These are phyloP conservation scores for Nephila pilipes DNA, from an alignment of 1,140 invertebrate genomes.

Conservation along the genomic window DNA sequence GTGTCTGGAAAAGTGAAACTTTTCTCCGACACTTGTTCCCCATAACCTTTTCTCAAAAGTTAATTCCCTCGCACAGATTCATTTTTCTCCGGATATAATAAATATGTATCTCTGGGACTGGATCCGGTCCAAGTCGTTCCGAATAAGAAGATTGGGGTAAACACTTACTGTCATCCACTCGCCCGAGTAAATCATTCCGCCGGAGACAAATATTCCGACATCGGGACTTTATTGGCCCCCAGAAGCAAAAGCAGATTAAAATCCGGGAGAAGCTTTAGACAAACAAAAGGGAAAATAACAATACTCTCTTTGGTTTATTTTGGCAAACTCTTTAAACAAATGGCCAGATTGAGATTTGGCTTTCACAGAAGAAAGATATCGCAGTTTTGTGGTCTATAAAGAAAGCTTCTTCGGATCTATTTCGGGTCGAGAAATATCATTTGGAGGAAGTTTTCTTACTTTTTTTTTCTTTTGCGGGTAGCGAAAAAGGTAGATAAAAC, in stretches of 20 bases:
- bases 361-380: constrained; percentile 14
- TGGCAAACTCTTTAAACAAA: constrained; percentile 14
- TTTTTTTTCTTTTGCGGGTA: background rate
- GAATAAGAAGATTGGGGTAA: constrained; percentile 42
- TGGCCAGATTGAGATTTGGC: constrained; percentile 18
- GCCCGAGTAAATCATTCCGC: constrained; percentile 29
- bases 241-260: constrained; percentile 52
- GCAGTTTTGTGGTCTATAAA: constrained; percentile 22
- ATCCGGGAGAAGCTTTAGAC: constrained; percentile 13
- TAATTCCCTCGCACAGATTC: background rate
- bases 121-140: constrained; percentile 12
- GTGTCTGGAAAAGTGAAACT: background rate
- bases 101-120: constrained; percentile 43
- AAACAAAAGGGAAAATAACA: constrained; percentile 41
- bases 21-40: background rate
- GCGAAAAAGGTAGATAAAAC: background rate
- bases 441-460: too few species aligned
- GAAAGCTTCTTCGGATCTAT: constrained; percentile 3
- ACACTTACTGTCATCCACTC: constrained; percentile 53
- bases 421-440: constrained; percentile 11
- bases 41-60: background rate
- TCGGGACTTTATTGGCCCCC: constrained; percentile 41
- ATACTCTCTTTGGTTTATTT: constrained; percentile 1
- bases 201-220: constrained; percentile 38
- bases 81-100: background rate